Percentiles rank a stretch among this genome's conserved stretches.
These are phyloP conservation scores for Chloromyia formosa DNA, from an alignment of 2,888 invertebrate species.

Conservation along the genomic window DNA sequence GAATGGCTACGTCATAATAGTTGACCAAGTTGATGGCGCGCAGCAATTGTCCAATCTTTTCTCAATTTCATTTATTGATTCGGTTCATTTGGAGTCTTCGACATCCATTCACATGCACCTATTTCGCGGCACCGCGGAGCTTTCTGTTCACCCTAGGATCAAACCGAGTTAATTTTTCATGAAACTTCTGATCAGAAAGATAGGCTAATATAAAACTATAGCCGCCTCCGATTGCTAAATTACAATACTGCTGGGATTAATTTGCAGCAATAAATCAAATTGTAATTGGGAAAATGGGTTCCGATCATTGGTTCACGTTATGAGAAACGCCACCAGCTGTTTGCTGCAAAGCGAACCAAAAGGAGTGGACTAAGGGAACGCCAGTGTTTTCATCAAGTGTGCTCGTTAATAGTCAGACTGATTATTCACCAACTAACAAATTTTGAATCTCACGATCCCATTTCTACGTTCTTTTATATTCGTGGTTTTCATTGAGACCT, in stretches of 20 bases:
- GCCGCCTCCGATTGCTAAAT: not conserved
- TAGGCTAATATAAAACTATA: not conserved
- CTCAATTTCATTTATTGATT: not conserved
- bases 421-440: too few species aligned
- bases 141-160: too few species aligned
- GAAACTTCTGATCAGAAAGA: not conserved
- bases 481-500: too few species aligned
- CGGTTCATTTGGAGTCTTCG: not conserved
- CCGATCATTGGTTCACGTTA: not conserved
- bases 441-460: too few species aligned
- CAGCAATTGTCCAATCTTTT: not conserved
- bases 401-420: too few species aligned
- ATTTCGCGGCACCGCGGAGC: not conserved
- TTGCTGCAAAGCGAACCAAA: not conserved
- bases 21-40: not conserved
- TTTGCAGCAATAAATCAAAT: conserved; percentile 25
- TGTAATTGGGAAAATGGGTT: conserved; percentile 1
- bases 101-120: not conserved
- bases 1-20: too few species aligned
- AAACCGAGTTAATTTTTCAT: not conserved
- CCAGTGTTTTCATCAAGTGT: too few species aligned
- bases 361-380: too few species aligned
- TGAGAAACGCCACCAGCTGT: not conserved
- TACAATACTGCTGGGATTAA: not conserved
- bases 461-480: too few species aligned